Conservation (phyloP, 2,113 vertebrate genomes). For the Vireo altiloquus region DNA sequence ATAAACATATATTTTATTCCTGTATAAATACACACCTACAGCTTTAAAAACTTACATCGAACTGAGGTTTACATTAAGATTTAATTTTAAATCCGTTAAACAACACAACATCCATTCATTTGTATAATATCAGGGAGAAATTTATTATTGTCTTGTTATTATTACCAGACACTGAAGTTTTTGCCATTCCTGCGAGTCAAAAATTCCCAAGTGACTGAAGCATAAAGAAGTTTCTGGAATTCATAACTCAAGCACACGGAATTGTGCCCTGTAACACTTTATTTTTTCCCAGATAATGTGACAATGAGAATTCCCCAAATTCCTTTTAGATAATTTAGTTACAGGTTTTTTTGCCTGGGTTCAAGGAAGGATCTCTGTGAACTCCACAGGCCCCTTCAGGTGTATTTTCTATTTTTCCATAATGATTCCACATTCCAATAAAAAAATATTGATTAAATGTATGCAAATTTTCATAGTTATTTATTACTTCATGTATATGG, state of each 20-base stretch:
- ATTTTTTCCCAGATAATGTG: neutral
- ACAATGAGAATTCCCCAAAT: neutral
- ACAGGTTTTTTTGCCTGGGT: neutral
- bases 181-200: neutral
- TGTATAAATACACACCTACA: neutral
- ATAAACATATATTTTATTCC: neutral
- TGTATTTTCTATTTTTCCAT: neutral
- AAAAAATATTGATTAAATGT: neutral
- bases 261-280: accelerated
- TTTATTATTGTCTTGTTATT: neutral
- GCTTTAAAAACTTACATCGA: neutral
- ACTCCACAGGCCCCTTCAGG: neutral
- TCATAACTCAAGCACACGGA: neutral
- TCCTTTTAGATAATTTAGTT: neutral
- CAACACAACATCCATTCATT: neutral
- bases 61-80: neutral
- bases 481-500: neutral
- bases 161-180: neutral
- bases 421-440: neutral
- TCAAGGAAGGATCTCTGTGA: neutral
- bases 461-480: neutral
- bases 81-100: neutral
- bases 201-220: neutral
- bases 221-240: neutral
- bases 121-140: neutral